phyloP scores from a whole-genome alignment of 1,140 invertebrate species.

The Aricia agestis region DNA sequence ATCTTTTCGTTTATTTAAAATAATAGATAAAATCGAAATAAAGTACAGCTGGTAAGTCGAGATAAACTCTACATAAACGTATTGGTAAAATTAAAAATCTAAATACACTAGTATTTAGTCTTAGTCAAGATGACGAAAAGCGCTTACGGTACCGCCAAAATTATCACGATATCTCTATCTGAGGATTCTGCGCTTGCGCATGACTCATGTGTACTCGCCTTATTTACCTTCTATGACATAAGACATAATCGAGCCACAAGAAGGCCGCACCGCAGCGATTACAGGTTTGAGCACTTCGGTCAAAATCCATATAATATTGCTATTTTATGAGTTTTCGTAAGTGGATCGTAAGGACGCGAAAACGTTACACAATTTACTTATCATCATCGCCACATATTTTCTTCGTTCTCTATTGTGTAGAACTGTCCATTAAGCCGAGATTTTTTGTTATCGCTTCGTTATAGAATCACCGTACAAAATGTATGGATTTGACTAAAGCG shows the following conservation, averaged over 20 bases:
- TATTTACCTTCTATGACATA: constrained; percentile 6
- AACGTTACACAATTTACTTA: not conserved
- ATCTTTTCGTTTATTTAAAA: too few species aligned
- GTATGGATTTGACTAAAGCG: too few species aligned
- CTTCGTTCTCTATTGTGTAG: too few species aligned
- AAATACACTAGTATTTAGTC: too few species aligned
- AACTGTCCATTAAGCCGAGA: too few species aligned
- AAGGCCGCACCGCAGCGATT: not conserved
- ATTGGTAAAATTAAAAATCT: too few species aligned
- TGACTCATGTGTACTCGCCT: not conserved
- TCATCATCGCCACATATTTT: not conserved
- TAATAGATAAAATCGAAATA: too few species aligned
- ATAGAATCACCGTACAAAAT: too few species aligned
- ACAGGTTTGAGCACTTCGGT: not conserved
- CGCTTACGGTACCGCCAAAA: not conserved
- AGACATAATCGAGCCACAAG: not conserved
- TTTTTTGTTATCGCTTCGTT: too few species aligned
- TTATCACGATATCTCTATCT: constrained; percentile 2
- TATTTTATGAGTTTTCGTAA: not conserved
- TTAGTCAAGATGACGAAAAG: too few species aligned
- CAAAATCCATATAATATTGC: not conserved
- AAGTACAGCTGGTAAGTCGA: too few species aligned
- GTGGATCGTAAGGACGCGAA: not conserved
- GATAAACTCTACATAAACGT: too few species aligned
- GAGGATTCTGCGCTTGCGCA: constrained; percentile 9